phyloP scores from a whole-genome alignment of 2,888 invertebrate genomes.

The Leptinotarsa rubiginosa region DNA sequence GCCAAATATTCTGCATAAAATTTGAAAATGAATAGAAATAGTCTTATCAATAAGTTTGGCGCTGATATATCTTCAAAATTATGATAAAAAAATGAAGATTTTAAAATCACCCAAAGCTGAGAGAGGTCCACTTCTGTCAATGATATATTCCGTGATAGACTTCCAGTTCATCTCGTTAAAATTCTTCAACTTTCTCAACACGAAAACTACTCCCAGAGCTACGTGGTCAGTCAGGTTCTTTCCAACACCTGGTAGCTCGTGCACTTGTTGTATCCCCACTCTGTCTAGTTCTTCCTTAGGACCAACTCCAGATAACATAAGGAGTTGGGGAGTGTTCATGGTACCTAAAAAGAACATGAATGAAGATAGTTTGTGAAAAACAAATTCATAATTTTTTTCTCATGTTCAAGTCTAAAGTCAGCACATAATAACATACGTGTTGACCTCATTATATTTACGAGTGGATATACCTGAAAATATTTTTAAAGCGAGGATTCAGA shows the following conservation, averaged over 20 bases:
- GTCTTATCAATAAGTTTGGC: too few species aligned
- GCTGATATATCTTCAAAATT: too few species aligned
- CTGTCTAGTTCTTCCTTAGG: constrained; percentile 71
- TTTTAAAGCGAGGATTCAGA: too few species aligned
- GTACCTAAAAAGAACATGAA: constrained; percentile 59
- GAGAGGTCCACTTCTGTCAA: constrained; percentile 71
- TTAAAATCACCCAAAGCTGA: constrained; percentile 60
- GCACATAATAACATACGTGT: too few species aligned
- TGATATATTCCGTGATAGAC: constrained; percentile 70
- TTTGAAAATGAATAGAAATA: too few species aligned
- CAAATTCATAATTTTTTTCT: too few species aligned
- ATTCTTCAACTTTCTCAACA: constrained; percentile 16
- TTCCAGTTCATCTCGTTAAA: constrained; percentile 69
- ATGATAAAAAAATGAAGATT: too few species aligned
- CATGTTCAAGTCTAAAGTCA: too few species aligned
- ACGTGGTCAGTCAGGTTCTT: constrained; percentile 77
- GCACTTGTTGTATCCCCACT: constrained; percentile 71
- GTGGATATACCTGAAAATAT: too few species aligned
- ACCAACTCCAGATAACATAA: constrained; percentile 75
- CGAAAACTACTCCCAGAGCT: constrained; percentile 64
- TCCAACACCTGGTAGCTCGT: constrained; percentile 75
- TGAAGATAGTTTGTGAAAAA: not conserved
- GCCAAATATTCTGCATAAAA: too few species aligned
- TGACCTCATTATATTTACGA: too few species aligned
- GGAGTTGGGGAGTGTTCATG: constrained; percentile 75